Evolutionary conservation across 2,113 vertebrate genomes (phyloP).

Genomic region (Paraplagusia blochii): DNA sequence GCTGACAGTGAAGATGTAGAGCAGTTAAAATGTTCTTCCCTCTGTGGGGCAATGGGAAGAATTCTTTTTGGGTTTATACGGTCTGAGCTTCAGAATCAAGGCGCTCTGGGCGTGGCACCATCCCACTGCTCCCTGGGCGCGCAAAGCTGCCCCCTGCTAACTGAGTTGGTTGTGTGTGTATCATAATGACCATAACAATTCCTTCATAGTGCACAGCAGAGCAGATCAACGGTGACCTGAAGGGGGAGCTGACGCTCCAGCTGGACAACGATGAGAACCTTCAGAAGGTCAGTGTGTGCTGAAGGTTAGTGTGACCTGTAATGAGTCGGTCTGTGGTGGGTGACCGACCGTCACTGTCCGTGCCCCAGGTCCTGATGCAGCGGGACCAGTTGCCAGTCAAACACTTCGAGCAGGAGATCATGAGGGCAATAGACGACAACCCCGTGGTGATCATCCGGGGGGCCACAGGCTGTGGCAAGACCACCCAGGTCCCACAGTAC

Average conservation of each 20-base stretch:
- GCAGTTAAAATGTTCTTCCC: no score
- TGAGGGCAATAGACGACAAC: conserved; percentile 75
- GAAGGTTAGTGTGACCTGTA: not conserved
- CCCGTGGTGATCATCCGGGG: conserved; percentile 92
- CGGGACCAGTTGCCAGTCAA: conserved; percentile 86
- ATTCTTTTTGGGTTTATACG: no score
- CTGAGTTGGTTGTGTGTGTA: not conserved
- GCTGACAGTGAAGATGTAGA: no score
- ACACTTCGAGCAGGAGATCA: conserved; percentile 86
- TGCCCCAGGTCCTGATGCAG: conserved; percentile 78
- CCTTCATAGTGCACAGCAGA: conserved; percentile 84
- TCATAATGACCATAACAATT: not conserved
- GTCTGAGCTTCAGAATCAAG: no score
- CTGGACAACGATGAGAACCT: conserved; percentile 82
- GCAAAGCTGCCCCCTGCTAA: no score
- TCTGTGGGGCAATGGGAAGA: no score
- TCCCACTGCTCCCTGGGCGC: no score
- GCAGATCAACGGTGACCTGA: conserved; percentile 90
- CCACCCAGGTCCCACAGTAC: conserved; percentile 95
- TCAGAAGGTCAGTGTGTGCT: conserved; percentile 75
- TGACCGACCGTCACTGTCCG: not conserved
- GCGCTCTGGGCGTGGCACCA: no score
- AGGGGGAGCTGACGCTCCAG: conserved; percentile 80
- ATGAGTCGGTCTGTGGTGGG: not conserved
- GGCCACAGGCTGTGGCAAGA: conserved; percentile 96